Evolutionary conservation across 2,797 vertebrate species (phyloP).

Genomic region (Crax fasciolata): DNA sequence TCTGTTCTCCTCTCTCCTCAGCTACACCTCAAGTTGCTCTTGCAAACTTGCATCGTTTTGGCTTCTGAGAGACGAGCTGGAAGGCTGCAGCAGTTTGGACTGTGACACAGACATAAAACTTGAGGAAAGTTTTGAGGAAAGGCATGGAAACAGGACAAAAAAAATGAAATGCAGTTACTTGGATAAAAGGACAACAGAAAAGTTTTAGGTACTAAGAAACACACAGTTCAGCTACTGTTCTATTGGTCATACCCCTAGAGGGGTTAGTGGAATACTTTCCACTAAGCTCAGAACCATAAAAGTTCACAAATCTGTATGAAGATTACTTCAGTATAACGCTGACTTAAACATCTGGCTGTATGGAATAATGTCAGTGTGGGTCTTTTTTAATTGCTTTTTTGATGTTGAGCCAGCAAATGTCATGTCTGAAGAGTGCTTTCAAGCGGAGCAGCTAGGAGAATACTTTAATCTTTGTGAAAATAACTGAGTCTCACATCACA

Average conservation of each 20-base stretch:
- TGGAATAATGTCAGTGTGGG: background rate
- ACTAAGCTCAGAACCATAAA: background rate
- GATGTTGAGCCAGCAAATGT: conserved; percentile 25
- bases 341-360: conserved; percentile 19
- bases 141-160: background rate
- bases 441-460: background rate
- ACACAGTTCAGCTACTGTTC: background rate
- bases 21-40: background rate
- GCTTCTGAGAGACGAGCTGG: background rate
- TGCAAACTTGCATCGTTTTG: background rate
- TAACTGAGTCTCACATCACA: background rate
- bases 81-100: background rate
- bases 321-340: background rate
- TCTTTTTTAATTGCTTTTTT: conserved; percentile 21
- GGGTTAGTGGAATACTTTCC: background rate
- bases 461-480: background rate
- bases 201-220: background rate
- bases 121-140: background rate
- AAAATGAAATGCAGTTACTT: background rate
- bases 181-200: background rate
- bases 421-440: conserved; percentile 2
- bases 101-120: background rate
- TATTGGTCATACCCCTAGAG: background rate
- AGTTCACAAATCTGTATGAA: background rate
- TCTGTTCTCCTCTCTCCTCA: background rate